phyloP scores from a whole-genome alignment of 2,888 invertebrate genomes.

The Agrochola macilenta region DNA sequence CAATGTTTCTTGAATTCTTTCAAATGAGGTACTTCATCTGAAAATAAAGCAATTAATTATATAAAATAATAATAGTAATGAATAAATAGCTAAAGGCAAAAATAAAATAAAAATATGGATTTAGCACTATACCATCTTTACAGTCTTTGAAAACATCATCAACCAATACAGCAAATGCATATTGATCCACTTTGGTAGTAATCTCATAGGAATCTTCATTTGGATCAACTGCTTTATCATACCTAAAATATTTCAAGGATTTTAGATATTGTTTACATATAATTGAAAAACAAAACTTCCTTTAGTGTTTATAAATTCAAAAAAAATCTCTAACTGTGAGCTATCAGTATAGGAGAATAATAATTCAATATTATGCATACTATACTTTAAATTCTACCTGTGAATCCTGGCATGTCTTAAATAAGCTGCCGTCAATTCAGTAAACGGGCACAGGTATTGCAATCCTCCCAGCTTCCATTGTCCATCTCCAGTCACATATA shows the following conservation, averaged over 20 bases:
- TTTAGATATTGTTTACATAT: not conserved
- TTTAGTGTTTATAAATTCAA: not conserved
- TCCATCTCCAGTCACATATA: slow-evolving; percentile 96
- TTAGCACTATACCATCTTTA: slow-evolving; percentile 86
- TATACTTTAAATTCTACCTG: slow-evolving; percentile 75
- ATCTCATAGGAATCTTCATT: slow-evolving; percentile 91
- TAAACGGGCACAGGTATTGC: slow-evolving; percentile 94
- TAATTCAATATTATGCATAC: not conserved
- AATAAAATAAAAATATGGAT: slow-evolving; percentile 12
- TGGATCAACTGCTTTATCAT: slow-evolving; percentile 93
- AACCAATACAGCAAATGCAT: slow-evolving; percentile 94
- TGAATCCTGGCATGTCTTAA: slow-evolving; percentile 92
- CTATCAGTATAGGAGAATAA: not conserved
- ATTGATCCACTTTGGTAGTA: slow-evolving; percentile 93
- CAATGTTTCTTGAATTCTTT: slow-evolving; percentile 93
- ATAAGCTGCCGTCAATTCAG: slow-evolving; percentile 92
- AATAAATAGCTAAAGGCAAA: not conserved
- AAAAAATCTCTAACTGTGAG: not conserved
- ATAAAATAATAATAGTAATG: not conserved
- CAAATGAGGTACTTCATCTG: slow-evolving; percentile 93
- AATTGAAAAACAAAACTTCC: not conserved
- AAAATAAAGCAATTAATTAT: slow-evolving; percentile 61
- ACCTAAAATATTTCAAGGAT: slow-evolving; percentile 83
- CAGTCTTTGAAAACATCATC: slow-evolving; percentile 93
- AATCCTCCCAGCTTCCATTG: slow-evolving; percentile 97